phyloP scores from a whole-genome alignment of 2,888 invertebrate genomes.

The Philereme transversata region DNA sequence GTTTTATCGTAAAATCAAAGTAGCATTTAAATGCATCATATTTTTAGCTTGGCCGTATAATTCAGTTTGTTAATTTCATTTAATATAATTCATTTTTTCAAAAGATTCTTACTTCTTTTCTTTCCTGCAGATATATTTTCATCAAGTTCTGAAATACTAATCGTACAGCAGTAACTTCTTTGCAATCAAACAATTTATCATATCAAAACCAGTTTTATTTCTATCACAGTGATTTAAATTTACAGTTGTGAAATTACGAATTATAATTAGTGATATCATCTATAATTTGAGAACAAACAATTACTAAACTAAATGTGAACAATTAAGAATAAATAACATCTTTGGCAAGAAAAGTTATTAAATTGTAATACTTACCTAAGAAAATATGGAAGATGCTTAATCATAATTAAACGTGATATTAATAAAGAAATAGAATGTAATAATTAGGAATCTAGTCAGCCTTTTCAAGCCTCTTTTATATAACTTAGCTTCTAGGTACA shows the following conservation, averaged over 20 bases:
- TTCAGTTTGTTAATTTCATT: slow-evolving; percentile 79
- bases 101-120: slow-evolving; percentile 34
- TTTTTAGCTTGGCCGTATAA: slow-evolving; percentile 75
- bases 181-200: slow-evolving; percentile 26
- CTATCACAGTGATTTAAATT: slow-evolving; percentile 65
- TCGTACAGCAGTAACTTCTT: slow-evolving; percentile 19
- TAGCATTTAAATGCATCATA: slow-evolving; percentile 60
- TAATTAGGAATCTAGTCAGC: slow-evolving; percentile 54
- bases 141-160: no score
- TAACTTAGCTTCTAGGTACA: slow-evolving; percentile 2
- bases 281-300: slow-evolving; percentile 25
- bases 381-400: not conserved
- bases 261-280: slow-evolving; percentile 22
- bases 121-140: slow-evolving; percentile 4
- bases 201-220: slow-evolving; percentile 53
- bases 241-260: slow-evolving; percentile 38
- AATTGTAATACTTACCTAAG: slow-evolving; percentile 2
- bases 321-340: slow-evolving; percentile 39
- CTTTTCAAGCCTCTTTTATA: slow-evolving; percentile 51
- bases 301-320: slow-evolving; percentile 28
- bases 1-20: slow-evolving; percentile 58
- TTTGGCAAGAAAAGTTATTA: slow-evolving; percentile 48
- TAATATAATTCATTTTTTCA: slow-evolving; percentile 71
- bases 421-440: slow-evolving; percentile 1
- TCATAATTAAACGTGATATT: no score